Evolutionary conservation across 2,888 invertebrate genomes (phyloP).

Genomic region (Papilio elwesi): DNA sequence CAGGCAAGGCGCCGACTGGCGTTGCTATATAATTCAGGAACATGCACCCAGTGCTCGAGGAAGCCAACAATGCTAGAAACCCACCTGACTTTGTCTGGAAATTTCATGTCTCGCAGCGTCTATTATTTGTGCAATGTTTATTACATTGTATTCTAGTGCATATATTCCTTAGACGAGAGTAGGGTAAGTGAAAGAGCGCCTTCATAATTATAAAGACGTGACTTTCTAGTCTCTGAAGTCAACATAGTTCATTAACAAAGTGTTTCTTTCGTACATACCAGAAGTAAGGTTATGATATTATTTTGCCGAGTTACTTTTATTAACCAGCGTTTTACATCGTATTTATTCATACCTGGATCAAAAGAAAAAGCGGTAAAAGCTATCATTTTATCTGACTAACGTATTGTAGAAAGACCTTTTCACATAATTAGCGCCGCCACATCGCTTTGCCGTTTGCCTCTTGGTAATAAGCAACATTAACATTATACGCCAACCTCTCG

Average conservation of each 20-base stretch:
- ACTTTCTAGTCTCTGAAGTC: background rate
- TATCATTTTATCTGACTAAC: too few species aligned
- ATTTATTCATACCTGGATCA: too few species aligned
- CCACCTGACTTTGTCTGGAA: background rate
- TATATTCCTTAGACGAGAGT: background rate
- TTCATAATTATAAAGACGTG: background rate
- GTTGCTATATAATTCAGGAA: slow-evolving; percentile 38
- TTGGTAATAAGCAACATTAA: too few species aligned
- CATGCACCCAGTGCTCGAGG: slow-evolving; percentile 6
- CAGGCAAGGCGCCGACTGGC: slow-evolving; percentile 46
- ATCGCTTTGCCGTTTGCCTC: too few species aligned
- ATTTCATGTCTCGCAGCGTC: background rate
- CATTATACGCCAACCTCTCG: too few species aligned
- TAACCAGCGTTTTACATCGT: too few species aligned
- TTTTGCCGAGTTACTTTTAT: background rate
- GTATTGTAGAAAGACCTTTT: too few species aligned
- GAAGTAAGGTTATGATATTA: background rate
- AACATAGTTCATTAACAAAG: slow-evolving; percentile 4
- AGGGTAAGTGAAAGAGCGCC: background rate
- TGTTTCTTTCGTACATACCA: background rate
- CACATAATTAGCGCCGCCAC: too few species aligned
- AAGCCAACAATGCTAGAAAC: background rate
- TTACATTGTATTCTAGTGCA: background rate
- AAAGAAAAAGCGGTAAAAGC: too few species aligned
- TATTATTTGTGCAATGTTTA: background rate